Evolutionary conservation across 2,888 invertebrate species (phyloP).

Genomic region (Nymphalis urticae): DNA sequence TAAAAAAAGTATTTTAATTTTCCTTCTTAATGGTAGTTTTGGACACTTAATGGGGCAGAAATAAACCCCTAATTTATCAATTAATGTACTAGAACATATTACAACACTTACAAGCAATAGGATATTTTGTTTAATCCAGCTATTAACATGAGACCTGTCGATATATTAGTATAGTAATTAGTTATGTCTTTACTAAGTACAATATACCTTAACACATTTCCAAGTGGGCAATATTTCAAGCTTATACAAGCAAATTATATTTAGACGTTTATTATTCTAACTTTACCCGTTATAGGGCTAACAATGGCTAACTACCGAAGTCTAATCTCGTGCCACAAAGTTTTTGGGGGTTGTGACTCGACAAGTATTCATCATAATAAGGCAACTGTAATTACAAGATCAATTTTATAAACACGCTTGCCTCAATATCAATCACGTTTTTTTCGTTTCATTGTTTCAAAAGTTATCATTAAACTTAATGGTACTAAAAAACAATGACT

Average conservation of each 20-base stretch:
- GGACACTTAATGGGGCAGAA: no score
- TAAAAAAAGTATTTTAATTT: no score
- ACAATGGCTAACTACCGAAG: slow-evolving; percentile 27
- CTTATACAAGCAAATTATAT: slow-evolving; percentile 19
- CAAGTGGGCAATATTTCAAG: slow-evolving; percentile 10
- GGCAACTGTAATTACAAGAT: neutral
- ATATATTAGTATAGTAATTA: no score
- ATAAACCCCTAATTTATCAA: no score
- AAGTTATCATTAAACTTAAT: no score
- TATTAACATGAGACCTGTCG: no score
- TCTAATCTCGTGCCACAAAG: slow-evolving; percentile 18
- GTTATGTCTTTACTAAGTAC: neutral
- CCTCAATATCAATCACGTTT: neutral
- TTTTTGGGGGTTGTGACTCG: slow-evolving; percentile 6
- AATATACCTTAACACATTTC: neutral
- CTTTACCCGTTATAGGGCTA: slow-evolving; percentile 13
- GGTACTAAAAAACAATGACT: no score
- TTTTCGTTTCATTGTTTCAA: neutral
- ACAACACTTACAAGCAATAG: no score
- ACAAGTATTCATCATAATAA: slow-evolving; percentile 12
- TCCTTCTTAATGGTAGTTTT: no score
- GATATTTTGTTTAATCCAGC: no score
- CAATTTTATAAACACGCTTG: neutral
- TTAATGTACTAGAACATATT: no score
- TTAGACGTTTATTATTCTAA: slow-evolving; percentile 26